Percentiles rank a stretch among this genome's conserved stretches.
Conservation (phyloP, 2,797 vertebrate genomes). For the Phaenicophaeus curvirostris region DNA sequence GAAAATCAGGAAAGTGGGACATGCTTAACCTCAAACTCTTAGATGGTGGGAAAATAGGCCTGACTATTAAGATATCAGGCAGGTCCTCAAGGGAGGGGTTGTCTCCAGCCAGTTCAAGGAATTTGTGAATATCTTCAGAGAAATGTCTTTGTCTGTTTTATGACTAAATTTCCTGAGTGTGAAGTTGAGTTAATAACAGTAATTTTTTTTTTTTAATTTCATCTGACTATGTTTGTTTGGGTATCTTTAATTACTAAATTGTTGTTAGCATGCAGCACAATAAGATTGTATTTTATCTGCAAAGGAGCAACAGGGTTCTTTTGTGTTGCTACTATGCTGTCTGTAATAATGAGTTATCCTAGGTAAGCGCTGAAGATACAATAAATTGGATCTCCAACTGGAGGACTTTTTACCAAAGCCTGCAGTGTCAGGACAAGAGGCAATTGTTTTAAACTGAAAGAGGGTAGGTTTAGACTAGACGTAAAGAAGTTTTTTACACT, state of each 20-base stretch:
- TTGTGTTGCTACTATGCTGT: not conserved
- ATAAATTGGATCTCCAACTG: not conserved
- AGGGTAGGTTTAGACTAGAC: not conserved
- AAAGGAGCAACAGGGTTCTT: not conserved
- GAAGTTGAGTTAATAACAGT: not conserved
- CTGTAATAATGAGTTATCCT: not conserved
- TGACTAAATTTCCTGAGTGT: not conserved
- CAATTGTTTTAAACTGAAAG: not conserved
- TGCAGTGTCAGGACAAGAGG: not conserved
- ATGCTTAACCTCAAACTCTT: not conserved
- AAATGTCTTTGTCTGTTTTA: not conserved
- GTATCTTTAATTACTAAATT: not conserved
- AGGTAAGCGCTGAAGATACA: not conserved
- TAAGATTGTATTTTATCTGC: not conserved
- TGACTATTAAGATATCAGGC: not conserved
- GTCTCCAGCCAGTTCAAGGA: not conserved
- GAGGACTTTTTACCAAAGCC: not conserved
- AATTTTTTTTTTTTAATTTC: not conserved
- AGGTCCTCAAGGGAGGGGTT: not conserved
- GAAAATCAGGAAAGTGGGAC: not conserved
- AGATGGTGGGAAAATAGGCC: not conserved
- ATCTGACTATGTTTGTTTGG: not conserved
- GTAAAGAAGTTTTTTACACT: not conserved
- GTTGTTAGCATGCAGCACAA: fast-evolving
- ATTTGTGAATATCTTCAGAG: not conserved